Evolutionary conservation across 2,888 invertebrate species (phyloP).

Genomic region (Linnaemya vulpina): DNA sequence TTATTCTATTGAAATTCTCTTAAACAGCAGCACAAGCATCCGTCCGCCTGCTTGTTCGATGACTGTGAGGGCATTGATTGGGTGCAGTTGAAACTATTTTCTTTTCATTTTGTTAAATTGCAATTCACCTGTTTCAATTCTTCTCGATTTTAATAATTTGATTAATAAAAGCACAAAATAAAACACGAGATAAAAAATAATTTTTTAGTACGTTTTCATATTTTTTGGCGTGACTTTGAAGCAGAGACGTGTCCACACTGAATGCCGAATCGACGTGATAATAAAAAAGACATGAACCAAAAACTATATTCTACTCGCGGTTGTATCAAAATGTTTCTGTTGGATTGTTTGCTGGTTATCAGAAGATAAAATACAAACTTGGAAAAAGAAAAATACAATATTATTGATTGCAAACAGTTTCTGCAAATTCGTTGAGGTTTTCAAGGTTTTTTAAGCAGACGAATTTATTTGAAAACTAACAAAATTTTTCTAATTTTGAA

Average conservation of each 20-base stretch:
- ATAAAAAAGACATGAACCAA: constrained; percentile 18
- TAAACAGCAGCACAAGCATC: not conserved
- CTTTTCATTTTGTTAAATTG: constrained; percentile 26
- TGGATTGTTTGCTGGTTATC: constrained; percentile 6
- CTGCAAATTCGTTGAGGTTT: constrained; percentile 36
- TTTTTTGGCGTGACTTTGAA: constrained; percentile 33
- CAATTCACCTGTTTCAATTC: constrained; percentile 8
- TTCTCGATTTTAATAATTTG: constrained; percentile 20
- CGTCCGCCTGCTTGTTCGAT: not conserved
- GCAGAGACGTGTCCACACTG: constrained; percentile 42
- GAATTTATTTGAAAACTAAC: constrained; percentile 3
- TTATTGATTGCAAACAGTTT: constrained; percentile 8
- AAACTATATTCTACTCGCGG: constrained; percentile 39
- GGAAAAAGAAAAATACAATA: not conserved
- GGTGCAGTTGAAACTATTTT: constrained; percentile 4
- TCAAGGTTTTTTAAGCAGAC: constrained; percentile 37
- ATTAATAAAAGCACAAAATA: constrained; percentile 20
- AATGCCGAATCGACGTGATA: not conserved
- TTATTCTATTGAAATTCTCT: constrained; percentile 44
- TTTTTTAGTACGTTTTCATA: constrained; percentile 25
- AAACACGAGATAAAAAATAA: not conserved
- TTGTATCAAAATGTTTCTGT: constrained; percentile 13
- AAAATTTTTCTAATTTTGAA: constrained; percentile 14
- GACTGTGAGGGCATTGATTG: not conserved
- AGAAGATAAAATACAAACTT: not conserved